A percentile compares a stretch with the other conserved stretches of the same genome.
Evolutionary conservation across 2,113 vertebrate species (phyloP).

Genomic region (Okapia johnstoni): DNA sequence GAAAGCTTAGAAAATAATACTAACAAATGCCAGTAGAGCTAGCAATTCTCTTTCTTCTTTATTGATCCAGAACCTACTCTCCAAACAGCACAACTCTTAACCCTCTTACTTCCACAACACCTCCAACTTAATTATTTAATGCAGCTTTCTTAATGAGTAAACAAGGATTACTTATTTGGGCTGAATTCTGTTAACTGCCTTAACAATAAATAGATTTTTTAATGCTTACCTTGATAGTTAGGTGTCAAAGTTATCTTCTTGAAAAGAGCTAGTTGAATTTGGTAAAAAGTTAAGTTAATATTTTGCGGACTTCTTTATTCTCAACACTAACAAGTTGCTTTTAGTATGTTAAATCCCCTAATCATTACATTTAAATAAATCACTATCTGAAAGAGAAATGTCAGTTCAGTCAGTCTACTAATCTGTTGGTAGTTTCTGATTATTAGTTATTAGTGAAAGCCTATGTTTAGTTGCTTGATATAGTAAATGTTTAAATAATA

Average conservation of each 20-base stretch:
- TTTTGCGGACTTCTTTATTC: background rate
- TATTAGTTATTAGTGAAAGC: background rate
- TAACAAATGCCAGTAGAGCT: background rate
- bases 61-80: background rate
- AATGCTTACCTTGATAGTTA: background rate
- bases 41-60: background rate
- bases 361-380: background rate
- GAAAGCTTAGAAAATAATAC: slow-evolving; percentile 24
- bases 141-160: background rate
- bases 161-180: background rate
- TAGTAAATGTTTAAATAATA: background rate
- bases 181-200: background rate
- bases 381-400: background rate
- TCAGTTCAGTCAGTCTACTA: background rate
- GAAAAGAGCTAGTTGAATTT: slow-evolving; percentile 26
- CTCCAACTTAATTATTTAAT: slow-evolving; percentile 33
- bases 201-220: background rate
- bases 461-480: background rate
- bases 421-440: background rate
- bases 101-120: background rate
- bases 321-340: background rate
- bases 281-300: background rate
- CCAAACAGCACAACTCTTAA: background rate
- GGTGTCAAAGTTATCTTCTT: background rate
- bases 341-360: slow-evolving; percentile 9